Percentiles rank a stretch among this genome's conserved stretches.
These are phyloP conservation scores for Heliangelus exortis DNA, from an alignment of 2,797 vertebrate genomes.

Conservation along the genomic window DNA sequence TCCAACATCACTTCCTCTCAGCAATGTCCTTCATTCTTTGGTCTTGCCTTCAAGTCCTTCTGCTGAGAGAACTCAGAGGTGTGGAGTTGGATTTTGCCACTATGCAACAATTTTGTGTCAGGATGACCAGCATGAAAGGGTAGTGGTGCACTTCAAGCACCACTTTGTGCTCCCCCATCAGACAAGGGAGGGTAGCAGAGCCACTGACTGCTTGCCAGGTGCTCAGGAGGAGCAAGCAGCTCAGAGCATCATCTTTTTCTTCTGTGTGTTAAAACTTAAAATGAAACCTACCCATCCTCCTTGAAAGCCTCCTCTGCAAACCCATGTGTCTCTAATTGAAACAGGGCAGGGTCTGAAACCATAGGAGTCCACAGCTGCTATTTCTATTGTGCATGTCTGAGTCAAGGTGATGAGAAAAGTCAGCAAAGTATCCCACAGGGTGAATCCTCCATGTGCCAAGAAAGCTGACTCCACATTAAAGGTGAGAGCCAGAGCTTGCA, in stretches of 20 bases:
- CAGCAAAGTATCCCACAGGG: slow-evolving; percentile 59
- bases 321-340: slow-evolving; percentile 51
- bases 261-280: not conserved
- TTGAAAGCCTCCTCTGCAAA: slow-evolving; percentile 40
- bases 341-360: slow-evolving; percentile 57
- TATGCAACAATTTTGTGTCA: fast-evolving
- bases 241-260: not conserved
- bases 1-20: not conserved
- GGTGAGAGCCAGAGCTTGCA: slow-evolving; percentile 65
- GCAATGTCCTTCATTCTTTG: not conserved
- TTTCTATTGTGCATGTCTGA: slow-evolving; percentile 43
- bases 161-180: not conserved
- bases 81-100: not conserved
- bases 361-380: slow-evolving; percentile 57
- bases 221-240: not conserved
- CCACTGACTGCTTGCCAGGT: not conserved
- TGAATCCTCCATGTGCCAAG: slow-evolving; percentile 59
- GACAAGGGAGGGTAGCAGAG: not conserved
- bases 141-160: not conserved
- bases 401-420: slow-evolving; percentile 67
- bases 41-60: not conserved
- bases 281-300: not conserved
- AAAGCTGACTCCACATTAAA: slow-evolving; percentile 67
- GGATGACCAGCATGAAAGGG: not conserved
- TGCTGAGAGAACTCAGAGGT: not conserved